Evolutionary conservation across 2,113 vertebrate species (phyloP).

Genomic region (Lutjanus erythropterus): DNA sequence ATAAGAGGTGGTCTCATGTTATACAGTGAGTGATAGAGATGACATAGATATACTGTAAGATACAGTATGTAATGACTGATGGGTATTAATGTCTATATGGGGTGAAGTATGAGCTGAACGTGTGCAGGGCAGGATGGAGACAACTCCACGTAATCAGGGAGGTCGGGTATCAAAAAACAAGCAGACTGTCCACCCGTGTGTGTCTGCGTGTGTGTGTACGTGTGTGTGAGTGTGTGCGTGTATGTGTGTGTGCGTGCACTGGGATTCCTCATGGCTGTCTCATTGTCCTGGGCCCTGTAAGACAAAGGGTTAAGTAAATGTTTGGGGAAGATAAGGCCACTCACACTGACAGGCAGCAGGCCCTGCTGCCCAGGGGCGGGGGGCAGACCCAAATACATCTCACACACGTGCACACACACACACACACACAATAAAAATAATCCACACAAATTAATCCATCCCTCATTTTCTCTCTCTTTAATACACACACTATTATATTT

Average conservation of each 20-base stretch:
- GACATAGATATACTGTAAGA: neutral
- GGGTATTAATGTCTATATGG: slow-evolving; percentile 5
- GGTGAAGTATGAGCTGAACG: slow-evolving; percentile 25
- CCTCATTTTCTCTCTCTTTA: slow-evolving; percentile 42
- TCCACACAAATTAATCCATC: no score
- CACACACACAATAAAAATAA: no score
- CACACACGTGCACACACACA: slow-evolving; percentile 24
- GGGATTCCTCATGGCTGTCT: slow-evolving; percentile 79
- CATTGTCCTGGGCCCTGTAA: slow-evolving; percentile 86
- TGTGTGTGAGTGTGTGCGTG: slow-evolving; percentile 37
- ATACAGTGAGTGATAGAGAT: neutral
- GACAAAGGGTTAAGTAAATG: slow-evolving; percentile 92
- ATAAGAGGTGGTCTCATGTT: no score
- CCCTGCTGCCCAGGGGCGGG: slow-evolving; percentile 83
- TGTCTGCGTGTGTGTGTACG: slow-evolving; percentile 44
- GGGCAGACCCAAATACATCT: slow-evolving; percentile 72
- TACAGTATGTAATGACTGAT: no score
- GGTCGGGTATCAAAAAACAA: slow-evolving; percentile 48
- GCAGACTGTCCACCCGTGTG: slow-evolving; percentile 11
- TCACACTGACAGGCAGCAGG: slow-evolving; percentile 89
- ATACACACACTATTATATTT: slow-evolving; percentile 20
- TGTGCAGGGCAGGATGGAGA: slow-evolving; percentile 55
- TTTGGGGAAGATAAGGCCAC: slow-evolving; percentile 90
- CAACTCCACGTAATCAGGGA: slow-evolving; percentile 30
- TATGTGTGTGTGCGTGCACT: slow-evolving; percentile 39